These are phyloP conservation scores for Cheirogaleus medius DNA, from an alignment of 2,113 vertebrate genomes.

Conservation along the genomic window DNA sequence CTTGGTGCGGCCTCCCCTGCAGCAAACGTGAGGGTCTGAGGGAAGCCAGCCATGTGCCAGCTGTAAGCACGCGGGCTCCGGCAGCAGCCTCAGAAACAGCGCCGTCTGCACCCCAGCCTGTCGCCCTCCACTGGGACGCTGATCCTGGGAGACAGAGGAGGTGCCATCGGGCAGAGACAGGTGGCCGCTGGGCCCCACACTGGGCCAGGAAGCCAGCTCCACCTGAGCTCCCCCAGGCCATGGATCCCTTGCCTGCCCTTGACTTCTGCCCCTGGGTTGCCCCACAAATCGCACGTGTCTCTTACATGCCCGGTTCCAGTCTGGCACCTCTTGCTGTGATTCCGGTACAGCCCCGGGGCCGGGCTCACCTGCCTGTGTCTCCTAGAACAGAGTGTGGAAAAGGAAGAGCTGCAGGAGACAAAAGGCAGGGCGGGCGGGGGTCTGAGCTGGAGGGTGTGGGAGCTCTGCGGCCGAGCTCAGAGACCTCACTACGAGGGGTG, in stretches of 20 bases:
- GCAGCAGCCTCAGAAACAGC: background rate
- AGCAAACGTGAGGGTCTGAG: fast-evolving
- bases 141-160: background rate
- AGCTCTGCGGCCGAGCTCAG: background rate
- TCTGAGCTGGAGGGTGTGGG: background rate
- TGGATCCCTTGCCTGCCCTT: background rate
- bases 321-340: background rate
- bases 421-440: fast-evolving
- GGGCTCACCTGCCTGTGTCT: too few relatives aligned
- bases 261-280: background rate
- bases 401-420: too few relatives aligned
- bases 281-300: background rate
- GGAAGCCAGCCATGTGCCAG: fast-evolving
- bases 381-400: background rate
- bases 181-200: background rate
- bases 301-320: fast-evolving
- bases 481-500: fast-evolving
- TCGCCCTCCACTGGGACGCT: fast-evolving
- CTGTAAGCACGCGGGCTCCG: fast-evolving
- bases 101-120: background rate
- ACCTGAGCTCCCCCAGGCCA: fast-evolving
- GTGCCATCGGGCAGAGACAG: background rate
- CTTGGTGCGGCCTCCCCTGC: fast-evolving
- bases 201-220: background rate
- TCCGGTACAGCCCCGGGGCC: background rate